Evolutionary conservation across 37 sponge, comb jelly and placozoan genomes (phyloP).

Genomic region (Halisarca cf. caerulea): DNA sequence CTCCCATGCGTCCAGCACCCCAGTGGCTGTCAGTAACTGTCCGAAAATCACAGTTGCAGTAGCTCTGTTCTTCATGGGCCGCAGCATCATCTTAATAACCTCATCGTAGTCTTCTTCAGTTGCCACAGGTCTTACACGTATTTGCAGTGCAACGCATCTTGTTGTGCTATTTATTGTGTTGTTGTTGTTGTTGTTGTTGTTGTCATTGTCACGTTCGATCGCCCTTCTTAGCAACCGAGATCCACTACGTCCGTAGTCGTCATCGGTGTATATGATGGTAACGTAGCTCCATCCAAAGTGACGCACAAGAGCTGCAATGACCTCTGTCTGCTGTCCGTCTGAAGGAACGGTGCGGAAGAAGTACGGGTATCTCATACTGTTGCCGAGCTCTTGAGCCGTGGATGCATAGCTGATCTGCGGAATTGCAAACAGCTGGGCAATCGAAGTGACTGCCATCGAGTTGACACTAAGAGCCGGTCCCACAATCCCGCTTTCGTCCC

Average conservation of each 20-base stretch:
- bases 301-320: slow-evolving; percentile 54
- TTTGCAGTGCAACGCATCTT: too few species aligned
- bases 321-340: slow-evolving; percentile 66
- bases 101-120: too few species aligned
- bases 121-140: too few species aligned
- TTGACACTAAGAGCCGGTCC: slow-evolving; percentile 71
- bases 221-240: slow-evolving; percentile 16
- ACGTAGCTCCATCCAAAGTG: slow-evolving; percentile 71
- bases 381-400: slow-evolving; percentile 66
- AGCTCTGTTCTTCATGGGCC: too few species aligned
- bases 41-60: too few species aligned
- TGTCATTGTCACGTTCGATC: slow-evolving; percentile 1
- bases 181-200: too few species aligned
- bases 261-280: slow-evolving; percentile 36
- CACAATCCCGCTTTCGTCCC: slow-evolving; percentile 54
- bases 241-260: slow-evolving; percentile 62
- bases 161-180: too few species aligned
- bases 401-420: slow-evolving; percentile 81
- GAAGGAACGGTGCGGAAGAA: slow-evolving; percentile 84
- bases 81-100: too few species aligned
- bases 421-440: slow-evolving; percentile 64
- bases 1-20: too few species aligned
- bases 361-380: slow-evolving; percentile 64
- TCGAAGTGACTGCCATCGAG: slow-evolving; percentile 62
- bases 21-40: too few species aligned